phyloP scores from a whole-genome alignment of 1,140 invertebrate genomes.

The Halesus radiatus region DNA sequence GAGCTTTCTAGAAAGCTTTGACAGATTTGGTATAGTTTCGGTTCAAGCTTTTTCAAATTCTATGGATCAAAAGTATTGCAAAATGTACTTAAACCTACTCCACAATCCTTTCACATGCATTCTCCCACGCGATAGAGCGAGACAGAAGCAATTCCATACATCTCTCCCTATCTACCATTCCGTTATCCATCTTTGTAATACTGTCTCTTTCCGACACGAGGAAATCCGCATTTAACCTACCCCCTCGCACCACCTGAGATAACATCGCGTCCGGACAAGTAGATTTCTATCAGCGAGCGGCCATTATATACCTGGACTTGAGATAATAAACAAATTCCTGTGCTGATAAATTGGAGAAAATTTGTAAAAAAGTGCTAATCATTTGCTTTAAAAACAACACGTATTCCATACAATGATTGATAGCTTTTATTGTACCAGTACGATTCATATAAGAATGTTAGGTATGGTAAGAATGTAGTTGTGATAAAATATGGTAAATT shows the following conservation, averaged over 20 bases:
- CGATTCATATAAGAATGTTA: too few relatives aligned
- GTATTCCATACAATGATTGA: too few relatives aligned
- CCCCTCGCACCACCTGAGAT: background rate
- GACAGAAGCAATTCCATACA: background rate
- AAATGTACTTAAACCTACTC: too few relatives aligned
- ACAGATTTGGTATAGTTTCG: too few relatives aligned
- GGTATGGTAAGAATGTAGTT: too few relatives aligned
- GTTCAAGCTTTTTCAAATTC: too few relatives aligned
- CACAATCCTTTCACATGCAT: background rate
- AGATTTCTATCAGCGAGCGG: slow-evolving; percentile 27
- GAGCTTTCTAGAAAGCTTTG: too few relatives aligned
- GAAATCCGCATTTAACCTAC: background rate
- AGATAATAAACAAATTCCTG: background rate
- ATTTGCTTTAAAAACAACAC: too few relatives aligned
- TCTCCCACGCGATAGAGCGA: background rate
- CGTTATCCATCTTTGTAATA: slow-evolving; percentile 13
- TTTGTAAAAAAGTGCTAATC: background rate
- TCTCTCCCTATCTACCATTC: slow-evolving; percentile 10
- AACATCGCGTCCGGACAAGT: slow-evolving; percentile 18
- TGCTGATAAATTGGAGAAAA: background rate
- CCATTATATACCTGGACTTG: slow-evolving; percentile 20
- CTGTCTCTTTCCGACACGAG: background rate
- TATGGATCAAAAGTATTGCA: too few relatives aligned
- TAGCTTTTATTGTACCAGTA: too few relatives aligned
- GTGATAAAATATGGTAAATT: too few relatives aligned